These are phyloP conservation scores for Poeciliopsis gracilis DNA, from an alignment of 2,797 vertebrate genomes.

Conservation along the genomic window DNA sequence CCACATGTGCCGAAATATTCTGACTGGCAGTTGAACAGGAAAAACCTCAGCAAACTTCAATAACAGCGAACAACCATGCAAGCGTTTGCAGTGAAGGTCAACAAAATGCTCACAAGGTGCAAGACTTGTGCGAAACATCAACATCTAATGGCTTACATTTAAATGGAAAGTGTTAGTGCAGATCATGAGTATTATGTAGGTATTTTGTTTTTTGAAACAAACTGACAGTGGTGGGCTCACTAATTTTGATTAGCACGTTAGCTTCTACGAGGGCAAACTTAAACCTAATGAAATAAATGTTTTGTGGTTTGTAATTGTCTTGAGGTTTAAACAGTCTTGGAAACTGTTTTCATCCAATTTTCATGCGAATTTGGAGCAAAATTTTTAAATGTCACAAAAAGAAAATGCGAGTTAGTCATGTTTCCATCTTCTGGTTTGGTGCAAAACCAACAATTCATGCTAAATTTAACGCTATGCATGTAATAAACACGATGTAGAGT, in stretches of 20 bases:
- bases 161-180: background rate
- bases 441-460: background rate
- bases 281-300: background rate
- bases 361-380: background rate
- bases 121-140: conserved; percentile 42
- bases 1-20: conserved; percentile 23
- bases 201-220: background rate
- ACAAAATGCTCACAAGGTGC: conserved; percentile 25
- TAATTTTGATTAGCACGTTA: background rate
- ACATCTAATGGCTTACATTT: conserved; percentile 15
- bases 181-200: background rate
- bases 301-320: background rate
- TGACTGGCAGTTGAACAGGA: conserved; percentile 69
- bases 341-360: background rate
- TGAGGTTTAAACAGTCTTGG: background rate
- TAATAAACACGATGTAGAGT: background rate
- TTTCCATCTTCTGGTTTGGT: background rate
- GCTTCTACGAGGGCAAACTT: background rate
- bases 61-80: conserved; percentile 81
- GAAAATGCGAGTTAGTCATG: background rate
- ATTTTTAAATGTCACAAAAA: background rate
- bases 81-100: conserved; percentile 35
- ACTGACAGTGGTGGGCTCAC: background rate
- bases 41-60: conserved; percentile 30
- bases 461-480: background rate